Percentiles rank a stretch among this genome's conserved stretches.
Evolutionary conservation across 2,797 vertebrate genomes (phyloP).

Genomic region (Eleutherodactylus coqui): DNA sequence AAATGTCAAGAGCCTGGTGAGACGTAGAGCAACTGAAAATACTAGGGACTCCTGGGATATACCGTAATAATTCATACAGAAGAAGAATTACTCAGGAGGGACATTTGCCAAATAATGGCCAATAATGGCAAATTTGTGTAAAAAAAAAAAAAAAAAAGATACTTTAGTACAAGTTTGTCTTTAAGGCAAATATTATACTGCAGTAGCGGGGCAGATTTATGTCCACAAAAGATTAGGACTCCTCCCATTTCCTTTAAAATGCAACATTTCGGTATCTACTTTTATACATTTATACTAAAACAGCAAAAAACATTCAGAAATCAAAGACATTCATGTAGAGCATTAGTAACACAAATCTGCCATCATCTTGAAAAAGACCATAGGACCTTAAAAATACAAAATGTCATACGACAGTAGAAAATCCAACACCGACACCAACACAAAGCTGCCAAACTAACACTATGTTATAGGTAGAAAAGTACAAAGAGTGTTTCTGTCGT

Average conservation of each 20-base stretch:
- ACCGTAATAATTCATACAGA: background rate
- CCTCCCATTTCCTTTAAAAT: background rate
- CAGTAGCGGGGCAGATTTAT: background rate
- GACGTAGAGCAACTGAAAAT: background rate
- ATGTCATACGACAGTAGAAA: background rate
- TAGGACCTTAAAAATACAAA: background rate
- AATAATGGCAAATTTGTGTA: background rate
- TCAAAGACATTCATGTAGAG: too few species aligned
- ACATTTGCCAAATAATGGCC: background rate
- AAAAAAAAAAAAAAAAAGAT: too few species aligned
- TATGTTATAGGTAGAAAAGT: background rate
- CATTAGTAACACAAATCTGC: background rate
- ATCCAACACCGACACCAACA: background rate
- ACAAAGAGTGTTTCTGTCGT: background rate
- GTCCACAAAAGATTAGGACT: background rate
- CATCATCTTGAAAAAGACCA: background rate
- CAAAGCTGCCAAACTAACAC: slow-evolving; percentile 7
- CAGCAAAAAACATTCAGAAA: background rate
- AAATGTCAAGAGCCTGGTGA: background rate
- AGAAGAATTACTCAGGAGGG: background rate
- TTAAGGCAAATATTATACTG: background rate
- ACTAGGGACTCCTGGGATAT: background rate
- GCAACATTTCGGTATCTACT: background rate
- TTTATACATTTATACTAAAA: background rate
- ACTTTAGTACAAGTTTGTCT: too few species aligned